Evolutionary conservation across 2,888 invertebrate species (phyloP), one percentile per base, ranked within the genome.

Genomic region (Meteorus cinctellus): DNA sequence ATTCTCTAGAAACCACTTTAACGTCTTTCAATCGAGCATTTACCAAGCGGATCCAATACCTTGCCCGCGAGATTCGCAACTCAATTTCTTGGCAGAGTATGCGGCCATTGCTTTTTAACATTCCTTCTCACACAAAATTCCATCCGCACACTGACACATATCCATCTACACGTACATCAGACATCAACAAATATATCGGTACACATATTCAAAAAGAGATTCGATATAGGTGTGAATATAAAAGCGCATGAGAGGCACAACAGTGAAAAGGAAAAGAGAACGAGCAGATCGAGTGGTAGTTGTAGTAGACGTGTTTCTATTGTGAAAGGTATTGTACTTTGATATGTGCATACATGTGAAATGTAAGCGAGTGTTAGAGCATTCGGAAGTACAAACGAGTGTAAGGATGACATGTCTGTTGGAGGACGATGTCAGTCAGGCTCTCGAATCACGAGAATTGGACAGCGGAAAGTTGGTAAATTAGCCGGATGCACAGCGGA

Each of bases 401-500:
- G 41, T 45, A 45, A 63, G 65, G 60, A 71, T 66, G 71, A 69
- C 69, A 60, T 36, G 71, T 71, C 62, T 65, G 65, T 75, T 63
- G 29, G 45, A 48, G n/a, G 16, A 48, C n/a, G 67, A 24, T 27
- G 67, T 48, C 70, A 59, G 60, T 63, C 72, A 34, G 41, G 6
- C 45, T 63, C 65, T 45, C 48, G 31, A 62, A 59, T 36, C 72
- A 10, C 27, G 36, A 69, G 72, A 72, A 75, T 41, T 14, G 70
- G 55, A 74, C 31, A 41, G 24, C 63, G 65, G 36, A 79, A 79
- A 79, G 75, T 79, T 79, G 34, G 72, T 74, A 77, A 77, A 79
- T 79, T 77, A 76, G 68, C 72, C 71, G 77, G 74, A 74, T 68
- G 66, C 55, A 68, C 63, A 65, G 34, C 65, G 75, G 75, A 45